Evolutionary conservation across 1,140 invertebrate genomes (phyloP), one percentile per base, ranked within the genome.

Genomic region (Drosophila pachea): DNA sequence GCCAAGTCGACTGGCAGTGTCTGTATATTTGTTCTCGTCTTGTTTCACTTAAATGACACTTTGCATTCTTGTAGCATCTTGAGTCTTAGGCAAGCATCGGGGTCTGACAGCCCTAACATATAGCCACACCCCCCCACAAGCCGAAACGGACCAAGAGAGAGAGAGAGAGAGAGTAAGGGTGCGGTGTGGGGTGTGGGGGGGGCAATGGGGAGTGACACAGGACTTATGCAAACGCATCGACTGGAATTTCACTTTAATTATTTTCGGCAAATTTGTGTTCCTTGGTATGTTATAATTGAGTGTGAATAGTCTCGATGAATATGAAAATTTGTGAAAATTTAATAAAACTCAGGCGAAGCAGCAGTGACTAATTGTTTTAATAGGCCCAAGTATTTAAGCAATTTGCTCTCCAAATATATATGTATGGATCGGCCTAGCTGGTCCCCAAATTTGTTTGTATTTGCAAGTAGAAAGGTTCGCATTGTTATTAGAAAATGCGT

Each of bases 1-100:
- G 6, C 48, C 29, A 47, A 35, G 60, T 48, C 53, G 40, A 43
- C 40, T 56, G 33, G 42, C 61, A 33, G 58, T 38, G 53, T 56
- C 40, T 56, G 48, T 74, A 63, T 84, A 79, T 86, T 86, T 86
- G 82, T 86, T 77, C 82, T 81, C 82, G 77, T 82, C 82, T 86
- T 82, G 82, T 86, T 86, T 81, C 76, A 81, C 82, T 78, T 86
- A 81, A 86, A 81, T 86, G 77, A 86, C 81, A 86, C 81, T 86
- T 82, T 83, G 74, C 77, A 86, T 86, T 86, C 74, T 81, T 86
- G 81, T 86, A 84, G 81, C 81, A 81, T 86, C 81, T 77, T 86
- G 67, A 71, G 72, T 63, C 58, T 60, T 65, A 32, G 55, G 42
- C 36, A 58, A 64, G 63, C 62, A 48, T 65, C 62, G 35, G 29